A percentile compares a stretch with the other conserved stretches of the same genome.
Evolutionary conservation across 2,113 vertebrate genomes (phyloP).

Genomic region (Delphinapterus leucas): DNA sequence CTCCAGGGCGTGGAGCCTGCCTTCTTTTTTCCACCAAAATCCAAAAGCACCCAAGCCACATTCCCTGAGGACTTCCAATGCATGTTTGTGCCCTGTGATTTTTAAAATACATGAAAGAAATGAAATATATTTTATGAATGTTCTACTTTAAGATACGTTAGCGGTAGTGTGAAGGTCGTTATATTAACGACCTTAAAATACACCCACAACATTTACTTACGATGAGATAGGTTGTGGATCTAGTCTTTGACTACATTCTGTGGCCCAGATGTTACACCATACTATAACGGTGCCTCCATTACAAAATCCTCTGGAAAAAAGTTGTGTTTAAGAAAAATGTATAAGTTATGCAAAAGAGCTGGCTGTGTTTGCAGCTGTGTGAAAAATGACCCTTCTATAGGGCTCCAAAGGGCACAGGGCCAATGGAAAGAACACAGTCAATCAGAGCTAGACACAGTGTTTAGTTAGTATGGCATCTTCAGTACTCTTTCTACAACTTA

Average conservation of each 20-base stretch:
- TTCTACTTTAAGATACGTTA: neutral
- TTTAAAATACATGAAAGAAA: neutral
- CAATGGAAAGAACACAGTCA: neutral
- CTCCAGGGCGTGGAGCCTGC: neutral
- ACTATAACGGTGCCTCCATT: neutral
- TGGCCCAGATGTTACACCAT: neutral
- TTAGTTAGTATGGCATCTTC: neutral
- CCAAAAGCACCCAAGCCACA: neutral
- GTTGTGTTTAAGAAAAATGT: neutral
- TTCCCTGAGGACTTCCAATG: neutral
- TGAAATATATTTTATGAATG: neutral
- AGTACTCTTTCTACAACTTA: neutral
- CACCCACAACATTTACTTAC: neutral
- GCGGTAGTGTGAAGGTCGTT: neutral
- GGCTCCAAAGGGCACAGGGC: neutral
- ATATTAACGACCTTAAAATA: neutral
- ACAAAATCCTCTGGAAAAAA: neutral
- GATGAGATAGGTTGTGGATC: neutral
- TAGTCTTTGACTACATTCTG: slow-evolving; percentile 14
- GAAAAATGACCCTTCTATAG: neutral
- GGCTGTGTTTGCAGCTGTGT: neutral
- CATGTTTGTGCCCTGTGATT: neutral
- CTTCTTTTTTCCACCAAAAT: neutral
- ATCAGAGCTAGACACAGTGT: neutral
- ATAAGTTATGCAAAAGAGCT: slow-evolving; percentile 9